A percentile compares a stretch with the other conserved stretches of the same genome.
These are phyloP conservation scores for Lasioglossum calceatum DNA, from an alignment of 2,888 invertebrate genomes.

Conservation along the genomic window DNA sequence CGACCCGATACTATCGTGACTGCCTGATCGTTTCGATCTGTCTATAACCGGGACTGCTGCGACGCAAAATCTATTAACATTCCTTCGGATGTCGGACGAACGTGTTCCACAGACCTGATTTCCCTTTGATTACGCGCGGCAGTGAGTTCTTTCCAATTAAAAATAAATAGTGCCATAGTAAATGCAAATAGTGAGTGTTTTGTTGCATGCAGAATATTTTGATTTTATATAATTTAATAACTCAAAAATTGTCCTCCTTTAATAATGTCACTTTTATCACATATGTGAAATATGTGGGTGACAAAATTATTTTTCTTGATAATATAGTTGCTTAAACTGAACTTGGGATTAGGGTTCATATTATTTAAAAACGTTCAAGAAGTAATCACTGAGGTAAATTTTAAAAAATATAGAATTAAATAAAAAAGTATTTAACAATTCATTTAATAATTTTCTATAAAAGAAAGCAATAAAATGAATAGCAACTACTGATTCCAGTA, in stretches of 20 bases:
- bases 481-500: not conserved
- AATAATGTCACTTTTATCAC: no score
- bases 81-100: not conserved
- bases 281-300: no score
- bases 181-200: not conserved
- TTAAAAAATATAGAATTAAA: not conserved
- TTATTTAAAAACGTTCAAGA: not conserved
- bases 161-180: no score
- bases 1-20: constrained; percentile 53
- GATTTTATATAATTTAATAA: not conserved
- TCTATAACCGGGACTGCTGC: constrained; percentile 56
- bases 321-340: not conserved
- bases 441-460: not conserved
- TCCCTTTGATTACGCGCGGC: not conserved
- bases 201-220: not conserved
- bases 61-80: constrained; percentile 48
- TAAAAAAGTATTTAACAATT: not conserved
- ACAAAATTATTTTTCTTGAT: not conserved
- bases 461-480: not conserved
- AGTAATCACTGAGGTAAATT: not conserved
- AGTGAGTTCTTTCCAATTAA: not conserved
- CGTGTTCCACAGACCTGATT: not conserved
- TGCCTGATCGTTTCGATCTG: constrained; percentile 50
- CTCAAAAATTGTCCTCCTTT: no score
- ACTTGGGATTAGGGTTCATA: not conserved